Base-by-base conservation (phyloP, 2,888 invertebrate species). In the Andrena hattorfiana region DNA sequence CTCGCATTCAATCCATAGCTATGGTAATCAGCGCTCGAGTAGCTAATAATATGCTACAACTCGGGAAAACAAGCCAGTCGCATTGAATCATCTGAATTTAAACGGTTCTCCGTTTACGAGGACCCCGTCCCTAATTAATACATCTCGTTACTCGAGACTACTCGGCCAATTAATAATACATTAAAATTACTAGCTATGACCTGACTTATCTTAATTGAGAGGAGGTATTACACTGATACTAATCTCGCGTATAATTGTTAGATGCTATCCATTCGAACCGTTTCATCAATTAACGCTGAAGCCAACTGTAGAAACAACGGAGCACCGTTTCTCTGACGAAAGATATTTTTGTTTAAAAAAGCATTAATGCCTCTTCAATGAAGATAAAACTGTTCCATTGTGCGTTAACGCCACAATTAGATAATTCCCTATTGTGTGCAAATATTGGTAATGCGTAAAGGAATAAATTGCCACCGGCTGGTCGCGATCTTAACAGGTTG, bases 381-480 rank as follows among this genome's bases (percentile, higher is more conserved):
- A 20, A 66, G 64, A 66, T 64, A 75, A 75, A 77, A 60, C n/a
- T 35, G 63, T 49, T 63, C 32, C 23, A 56, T 79, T 68, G 68
- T 49, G 63, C 56, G 78, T 69, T 68, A 59, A 64, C 64, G 2
- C 23, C 1, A 56, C 69, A 69, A 69, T 79, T 77, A 79, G 77
- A 66, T 28, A 49, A 70, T 30, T 69, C 63, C 8, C 69, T 8
- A 77, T 79, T 79, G 77, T 78, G 66, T 78, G 77, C 35, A 79
- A 79, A 79, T 78, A 69, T 64, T 28, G 49, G 74, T 73, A 54
- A 56, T 23, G 51, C 3, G 32, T n/a, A n/a, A 20, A 32, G 48
- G 49, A 63, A 63, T 48, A 23, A 64, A 64, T 69, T 70, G 68
- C 2, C 13, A 32, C 10, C 26, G 26, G n/a, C 48, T 30, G 35